Evolutionary conservation across 2,888 invertebrate species (phyloP).

Genomic region (Hipparchia semele): DNA sequence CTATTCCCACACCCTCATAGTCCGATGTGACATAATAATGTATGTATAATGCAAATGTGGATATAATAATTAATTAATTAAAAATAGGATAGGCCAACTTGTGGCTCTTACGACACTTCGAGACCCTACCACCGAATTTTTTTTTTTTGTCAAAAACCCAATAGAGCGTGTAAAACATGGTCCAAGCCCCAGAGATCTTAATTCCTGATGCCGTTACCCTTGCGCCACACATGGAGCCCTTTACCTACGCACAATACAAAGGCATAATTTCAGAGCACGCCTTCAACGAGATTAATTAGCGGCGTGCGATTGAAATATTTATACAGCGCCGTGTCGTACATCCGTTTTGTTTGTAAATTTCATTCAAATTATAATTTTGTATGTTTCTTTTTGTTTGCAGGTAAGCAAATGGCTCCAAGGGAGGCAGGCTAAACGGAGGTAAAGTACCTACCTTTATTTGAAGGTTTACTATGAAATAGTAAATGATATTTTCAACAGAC

Average conservation of each 20-base stretch:
- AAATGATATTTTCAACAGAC: too few species aligned
- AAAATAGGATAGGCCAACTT: too few species aligned
- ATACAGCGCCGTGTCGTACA: slow-evolving; percentile 31
- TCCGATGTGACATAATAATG: too few species aligned
- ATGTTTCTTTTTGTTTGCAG: slow-evolving; percentile 33
- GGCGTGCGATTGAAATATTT: slow-evolving; percentile 43
- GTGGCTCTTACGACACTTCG: too few species aligned
- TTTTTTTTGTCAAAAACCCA: too few species aligned
- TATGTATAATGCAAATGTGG: too few species aligned
- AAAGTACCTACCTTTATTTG: background rate
- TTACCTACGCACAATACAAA: slow-evolving; percentile 56
- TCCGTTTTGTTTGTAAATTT: slow-evolving; percentile 30
- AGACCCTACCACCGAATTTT: too few species aligned
- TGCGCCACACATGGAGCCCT: slow-evolving; percentile 43
- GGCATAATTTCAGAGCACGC: slow-evolving; percentile 63
- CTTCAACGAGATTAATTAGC: slow-evolving; percentile 67
- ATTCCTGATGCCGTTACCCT: slow-evolving; percentile 28
- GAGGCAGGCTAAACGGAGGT: background rate
- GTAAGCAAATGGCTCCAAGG: slow-evolving; percentile 23
- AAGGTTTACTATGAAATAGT: background rate
- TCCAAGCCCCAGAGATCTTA: slow-evolving; percentile 3
- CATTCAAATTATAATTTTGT: slow-evolving; percentile 24
- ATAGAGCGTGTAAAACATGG: background rate
- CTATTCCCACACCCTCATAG: too few species aligned
- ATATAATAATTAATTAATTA: too few species aligned